These are phyloP conservation scores for Vireo altiloquus DNA, from an alignment of 2,113 vertebrate genomes.

Conservation along the genomic window DNA sequence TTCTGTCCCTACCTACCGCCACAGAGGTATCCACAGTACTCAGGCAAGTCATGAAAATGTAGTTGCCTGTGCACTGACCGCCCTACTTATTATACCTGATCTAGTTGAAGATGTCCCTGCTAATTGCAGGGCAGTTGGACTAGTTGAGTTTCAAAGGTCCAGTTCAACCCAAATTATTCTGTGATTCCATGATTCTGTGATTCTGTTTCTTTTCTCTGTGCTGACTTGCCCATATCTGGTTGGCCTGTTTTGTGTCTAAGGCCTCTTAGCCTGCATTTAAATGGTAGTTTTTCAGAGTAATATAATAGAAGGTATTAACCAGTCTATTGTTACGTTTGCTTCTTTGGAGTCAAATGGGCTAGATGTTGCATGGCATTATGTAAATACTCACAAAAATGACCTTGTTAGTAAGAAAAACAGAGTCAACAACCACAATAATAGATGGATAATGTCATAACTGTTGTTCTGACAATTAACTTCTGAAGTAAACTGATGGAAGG, in stretches of 20 bases:
- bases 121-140: neutral
- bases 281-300: neutral
- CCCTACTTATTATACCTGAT: neutral
- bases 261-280: neutral
- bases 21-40: fast-evolving
- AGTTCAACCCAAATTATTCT: neutral
- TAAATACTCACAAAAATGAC: neutral
- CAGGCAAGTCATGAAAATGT: neutral
- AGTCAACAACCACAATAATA: neutral
- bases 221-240: neutral
- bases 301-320: neutral
- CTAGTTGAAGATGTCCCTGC: neutral
- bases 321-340: neutral
- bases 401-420: neutral
- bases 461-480: neutral
- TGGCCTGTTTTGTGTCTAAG: neutral
- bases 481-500: neutral
- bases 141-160: neutral
- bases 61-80: neutral
- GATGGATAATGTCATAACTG: neutral
- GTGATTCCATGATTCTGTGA: neutral
- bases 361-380: neutral
- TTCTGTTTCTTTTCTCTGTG: neutral
- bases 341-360: neutral
- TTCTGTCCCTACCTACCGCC: neutral